Percentiles rank a stretch among this genome's conserved stretches.
phyloP scores from a whole-genome alignment of 1,140 invertebrate genomes.

The Scaptomyza pallida region DNA sequence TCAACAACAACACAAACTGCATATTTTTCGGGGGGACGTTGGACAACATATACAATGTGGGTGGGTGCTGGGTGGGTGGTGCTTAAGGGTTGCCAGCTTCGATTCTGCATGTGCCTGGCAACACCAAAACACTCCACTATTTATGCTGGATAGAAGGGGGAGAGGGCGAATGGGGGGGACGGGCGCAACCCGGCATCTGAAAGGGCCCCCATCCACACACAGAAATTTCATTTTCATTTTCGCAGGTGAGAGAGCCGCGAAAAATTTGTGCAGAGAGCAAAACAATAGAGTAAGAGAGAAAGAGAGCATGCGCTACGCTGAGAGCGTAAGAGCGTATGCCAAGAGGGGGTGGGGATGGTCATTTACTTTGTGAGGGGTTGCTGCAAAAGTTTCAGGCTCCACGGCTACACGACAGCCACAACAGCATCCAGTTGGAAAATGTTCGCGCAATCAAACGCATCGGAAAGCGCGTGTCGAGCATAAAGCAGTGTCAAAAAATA shows the following conservation, averaged over 20 bases:
- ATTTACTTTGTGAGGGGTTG: constrained; percentile 38
- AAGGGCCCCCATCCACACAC: constrained; percentile 57
- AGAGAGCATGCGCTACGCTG: background rate
- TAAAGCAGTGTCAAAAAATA: constrained; percentile 10
- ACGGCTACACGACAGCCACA: constrained; percentile 27
- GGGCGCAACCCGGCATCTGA: constrained; percentile 42
- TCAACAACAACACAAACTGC: constrained; percentile 33
- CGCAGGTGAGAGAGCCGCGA: constrained; percentile 59
- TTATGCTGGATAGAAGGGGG: constrained; percentile 27
- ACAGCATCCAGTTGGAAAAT: constrained; percentile 80
- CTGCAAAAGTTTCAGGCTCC: constrained; percentile 29
- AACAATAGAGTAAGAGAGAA: too few species aligned
- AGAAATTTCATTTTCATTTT: constrained; percentile 79
- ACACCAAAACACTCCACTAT: constrained; percentile 56
- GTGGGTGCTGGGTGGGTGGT: constrained; percentile 21
- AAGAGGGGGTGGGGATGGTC: background rate
- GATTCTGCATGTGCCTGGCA: constrained; percentile 61
- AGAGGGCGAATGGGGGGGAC: too few species aligned
- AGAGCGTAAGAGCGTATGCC: constrained; percentile 23
- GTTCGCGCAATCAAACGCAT: constrained; percentile 75
- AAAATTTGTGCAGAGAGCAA: background rate
- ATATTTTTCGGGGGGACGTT: constrained; percentile 2
- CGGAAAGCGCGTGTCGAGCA: constrained; percentile 64
- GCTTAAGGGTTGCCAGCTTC: constrained; percentile 68
- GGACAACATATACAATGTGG: background rate